Percentiles rank a stretch among this genome's conserved stretches.
These are phyloP conservation scores for Lepisosteus oculatus DNA, from an alignment of 2,113 vertebrate genomes.

Conservation along the genomic window DNA sequence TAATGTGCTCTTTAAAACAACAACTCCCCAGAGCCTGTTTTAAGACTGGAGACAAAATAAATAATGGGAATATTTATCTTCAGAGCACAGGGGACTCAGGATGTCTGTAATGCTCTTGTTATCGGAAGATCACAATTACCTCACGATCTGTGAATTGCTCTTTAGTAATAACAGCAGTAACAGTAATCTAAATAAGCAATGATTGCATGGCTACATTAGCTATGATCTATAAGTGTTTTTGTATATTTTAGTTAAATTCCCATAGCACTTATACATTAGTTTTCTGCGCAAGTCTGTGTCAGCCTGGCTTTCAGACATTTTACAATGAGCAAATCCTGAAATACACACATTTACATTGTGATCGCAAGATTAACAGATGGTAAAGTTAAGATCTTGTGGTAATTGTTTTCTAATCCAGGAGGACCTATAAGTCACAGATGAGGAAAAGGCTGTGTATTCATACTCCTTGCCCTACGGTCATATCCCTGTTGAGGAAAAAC, in stretches of 20 bases:
- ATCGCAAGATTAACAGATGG: slow-evolving; percentile 24
- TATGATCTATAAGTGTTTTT: slow-evolving; percentile 17
- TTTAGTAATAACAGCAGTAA: slow-evolving; percentile 41
- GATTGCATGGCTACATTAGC: slow-evolving; percentile 11
- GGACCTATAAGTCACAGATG: slow-evolving; percentile 26
- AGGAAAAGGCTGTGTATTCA: slow-evolving; percentile 12
- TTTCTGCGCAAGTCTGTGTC: background rate
- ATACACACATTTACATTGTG: slow-evolving; percentile 1
- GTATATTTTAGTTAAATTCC: slow-evolving; percentile 10
- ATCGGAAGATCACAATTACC: slow-evolving; percentile 39
- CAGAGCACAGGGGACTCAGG: slow-evolving; percentile 35
- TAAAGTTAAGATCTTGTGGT: slow-evolving; percentile 35
- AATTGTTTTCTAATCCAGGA: slow-evolving; percentile 34
- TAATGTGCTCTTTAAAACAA: slow-evolving; percentile 34
- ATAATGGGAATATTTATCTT: slow-evolving; percentile 43
- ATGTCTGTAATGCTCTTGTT: slow-evolving; percentile 35
- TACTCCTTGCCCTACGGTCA: background rate
- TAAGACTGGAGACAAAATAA: slow-evolving; percentile 45
- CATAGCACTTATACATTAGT: background rate
- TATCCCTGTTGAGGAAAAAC: background rate
- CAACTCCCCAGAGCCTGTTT: slow-evolving; percentile 8
- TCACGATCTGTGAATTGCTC: slow-evolving; percentile 18
- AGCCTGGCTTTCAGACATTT: background rate
- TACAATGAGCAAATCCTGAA: background rate
- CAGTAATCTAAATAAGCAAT: slow-evolving; percentile 40